Percentiles rank a stretch among this genome's conserved stretches.
Evolutionary conservation across 1,140 invertebrate genomes (phyloP).

Genomic region (Apis cerana): DNA sequence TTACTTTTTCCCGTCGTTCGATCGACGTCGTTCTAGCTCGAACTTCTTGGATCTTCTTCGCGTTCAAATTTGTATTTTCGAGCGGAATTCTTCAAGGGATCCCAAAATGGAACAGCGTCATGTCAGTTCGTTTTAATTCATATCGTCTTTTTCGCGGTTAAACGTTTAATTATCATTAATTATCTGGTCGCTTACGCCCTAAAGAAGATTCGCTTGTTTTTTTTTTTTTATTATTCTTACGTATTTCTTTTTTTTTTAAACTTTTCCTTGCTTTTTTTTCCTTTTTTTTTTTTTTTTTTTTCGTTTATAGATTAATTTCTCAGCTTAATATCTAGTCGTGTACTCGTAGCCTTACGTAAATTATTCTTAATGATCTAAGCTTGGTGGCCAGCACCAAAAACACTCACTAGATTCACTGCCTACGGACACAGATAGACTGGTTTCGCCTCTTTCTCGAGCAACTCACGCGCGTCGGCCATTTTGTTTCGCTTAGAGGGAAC

Average conservation of each 20-base stretch:
- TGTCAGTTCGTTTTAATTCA: neutral
- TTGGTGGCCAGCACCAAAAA: constrained; percentile 81
- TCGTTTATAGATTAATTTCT: constrained; percentile 57
- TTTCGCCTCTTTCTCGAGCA: constrained; percentile 67
- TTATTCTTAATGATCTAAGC: constrained; percentile 72
- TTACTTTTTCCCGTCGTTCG: neutral
- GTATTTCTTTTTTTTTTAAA: neutral
- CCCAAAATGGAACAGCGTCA: constrained; percentile 2
- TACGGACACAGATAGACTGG: constrained; percentile 79
- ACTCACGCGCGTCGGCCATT: constrained; percentile 18
- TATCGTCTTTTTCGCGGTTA: neutral
- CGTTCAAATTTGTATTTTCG: neutral
- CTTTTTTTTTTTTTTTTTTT: neutral
- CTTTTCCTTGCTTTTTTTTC: neutral
- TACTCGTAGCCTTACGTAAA: constrained; percentile 54
- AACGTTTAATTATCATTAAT: constrained; percentile 45
- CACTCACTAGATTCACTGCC: constrained; percentile 78
- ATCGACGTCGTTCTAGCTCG: constrained; percentile 6
- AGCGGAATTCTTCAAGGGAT: neutral
- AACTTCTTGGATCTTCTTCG: neutral
- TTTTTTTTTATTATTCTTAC: no score
- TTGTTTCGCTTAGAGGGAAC: constrained; percentile 34
- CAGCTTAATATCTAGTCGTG: constrained; percentile 60
- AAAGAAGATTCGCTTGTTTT: constrained; percentile 38
- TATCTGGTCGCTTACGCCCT: constrained; percentile 62